Conservation (phyloP, 1,140 invertebrate genomes). For the Liolophura sinensis region DNA sequence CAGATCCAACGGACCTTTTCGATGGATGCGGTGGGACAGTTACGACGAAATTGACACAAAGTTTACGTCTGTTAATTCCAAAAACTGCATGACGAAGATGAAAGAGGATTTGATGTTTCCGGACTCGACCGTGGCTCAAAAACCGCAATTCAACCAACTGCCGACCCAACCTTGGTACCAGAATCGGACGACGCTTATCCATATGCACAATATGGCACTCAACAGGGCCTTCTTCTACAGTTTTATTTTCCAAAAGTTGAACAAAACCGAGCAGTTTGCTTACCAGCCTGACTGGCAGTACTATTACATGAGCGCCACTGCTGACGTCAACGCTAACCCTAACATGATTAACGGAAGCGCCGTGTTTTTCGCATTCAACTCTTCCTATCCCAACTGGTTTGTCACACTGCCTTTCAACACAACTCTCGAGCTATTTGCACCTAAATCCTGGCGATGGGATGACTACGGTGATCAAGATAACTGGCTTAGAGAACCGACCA, state of each 20-base stretch:
- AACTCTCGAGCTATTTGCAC: slow-evolving; percentile 92
- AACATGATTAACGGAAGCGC: slow-evolving; percentile 86
- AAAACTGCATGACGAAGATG: slow-evolving; percentile 89
- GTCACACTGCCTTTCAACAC: slow-evolving; percentile 93
- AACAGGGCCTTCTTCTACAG: slow-evolving; percentile 91
- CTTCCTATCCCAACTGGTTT: slow-evolving; percentile 81
- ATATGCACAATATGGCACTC: slow-evolving; percentile 95
- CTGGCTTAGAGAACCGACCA: slow-evolving; percentile 52
- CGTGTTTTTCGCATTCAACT: slow-evolving; percentile 91
- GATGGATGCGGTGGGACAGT: slow-evolving; percentile 68
- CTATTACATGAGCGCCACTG: slow-evolving; percentile 90
- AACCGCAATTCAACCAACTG: slow-evolving; percentile 93
- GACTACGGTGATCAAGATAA: slow-evolving; percentile 53
- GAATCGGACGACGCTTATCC: slow-evolving; percentile 89
- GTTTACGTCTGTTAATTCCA: slow-evolving; percentile 75
- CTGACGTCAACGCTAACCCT: slow-evolving; percentile 90
- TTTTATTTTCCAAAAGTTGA: slow-evolving; percentile 78
- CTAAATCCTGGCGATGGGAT: slow-evolving; percentile 72
- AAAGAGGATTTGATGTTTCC: slow-evolving; percentile 78
- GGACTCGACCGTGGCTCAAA: slow-evolving; percentile 82
- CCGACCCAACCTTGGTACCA: slow-evolving; percentile 84
- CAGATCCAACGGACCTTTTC: too few relatives aligned
- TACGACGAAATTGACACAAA: slow-evolving; percentile 84
- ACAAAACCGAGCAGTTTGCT: slow-evolving; percentile 60
- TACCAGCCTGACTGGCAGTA: slow-evolving; percentile 98